Conservation (phyloP, 2,113 vertebrate genomes). For the Grallaria varia region DNA sequence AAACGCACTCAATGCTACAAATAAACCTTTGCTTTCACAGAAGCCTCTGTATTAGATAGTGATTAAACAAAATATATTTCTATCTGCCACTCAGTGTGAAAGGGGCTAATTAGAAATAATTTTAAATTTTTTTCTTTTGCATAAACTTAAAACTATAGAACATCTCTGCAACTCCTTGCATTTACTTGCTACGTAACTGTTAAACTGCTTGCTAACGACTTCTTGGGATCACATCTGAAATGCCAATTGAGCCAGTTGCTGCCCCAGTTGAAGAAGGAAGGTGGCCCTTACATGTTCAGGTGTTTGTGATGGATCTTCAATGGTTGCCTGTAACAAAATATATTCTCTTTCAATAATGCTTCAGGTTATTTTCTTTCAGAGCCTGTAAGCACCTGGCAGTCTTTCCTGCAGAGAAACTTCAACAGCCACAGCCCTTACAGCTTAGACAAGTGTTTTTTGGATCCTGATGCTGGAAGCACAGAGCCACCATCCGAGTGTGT, state of each 20-base stretch:
- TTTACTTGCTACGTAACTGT: not conserved
- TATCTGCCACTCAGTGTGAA: constrained; percentile 44
- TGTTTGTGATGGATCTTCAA: not conserved
- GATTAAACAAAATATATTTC: constrained; percentile 38
- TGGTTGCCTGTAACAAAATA: not conserved
- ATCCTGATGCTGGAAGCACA: not conserved
- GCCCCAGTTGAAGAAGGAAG: not conserved
- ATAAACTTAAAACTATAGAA: constrained; percentile 32
- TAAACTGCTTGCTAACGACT: not conserved
- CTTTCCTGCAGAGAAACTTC: not conserved
- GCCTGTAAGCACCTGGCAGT: not conserved
- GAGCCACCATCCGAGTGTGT: accelerated
- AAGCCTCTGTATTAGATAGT: constrained; percentile 27
- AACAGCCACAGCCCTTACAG: not conserved
- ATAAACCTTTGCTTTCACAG: constrained; percentile 48
- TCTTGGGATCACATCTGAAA: not conserved
- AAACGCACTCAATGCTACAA: constrained; percentile 73
- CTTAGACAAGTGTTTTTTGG: not conserved
- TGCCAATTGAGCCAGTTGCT: not conserved
- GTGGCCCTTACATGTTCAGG: not conserved
- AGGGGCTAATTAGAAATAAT: constrained; percentile 4
- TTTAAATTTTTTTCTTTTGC: not conserved
- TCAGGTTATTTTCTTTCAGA: not conserved
- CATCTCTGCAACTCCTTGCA: not conserved
- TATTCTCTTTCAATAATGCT: not conserved